These are phyloP conservation scores for Phenacoccus solenopsis DNA, from an alignment of 1,140 invertebrate species.

Conservation along the genomic window DNA sequence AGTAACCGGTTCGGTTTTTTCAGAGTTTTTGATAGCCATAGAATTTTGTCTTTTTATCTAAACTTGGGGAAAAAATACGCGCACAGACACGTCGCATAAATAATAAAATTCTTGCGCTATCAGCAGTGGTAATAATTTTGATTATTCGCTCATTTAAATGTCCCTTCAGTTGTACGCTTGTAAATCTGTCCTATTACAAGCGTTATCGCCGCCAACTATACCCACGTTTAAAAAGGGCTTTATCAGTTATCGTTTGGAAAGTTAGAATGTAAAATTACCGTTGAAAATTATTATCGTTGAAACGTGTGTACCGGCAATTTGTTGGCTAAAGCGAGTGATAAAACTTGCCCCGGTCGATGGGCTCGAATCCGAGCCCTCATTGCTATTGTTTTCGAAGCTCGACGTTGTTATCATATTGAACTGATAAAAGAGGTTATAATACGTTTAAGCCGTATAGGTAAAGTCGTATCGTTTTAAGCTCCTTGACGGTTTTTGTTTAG, in stretches of 20 bases:
- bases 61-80: too few species aligned
- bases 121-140: too few species aligned
- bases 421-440: neutral
- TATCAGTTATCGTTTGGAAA: constrained; percentile 2
- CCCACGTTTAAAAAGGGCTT: neutral
- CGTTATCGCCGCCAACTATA: neutral
- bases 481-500: neutral
- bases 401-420: neutral
- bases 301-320: constrained; percentile 1
- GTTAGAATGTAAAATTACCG: neutral
- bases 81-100: too few species aligned
- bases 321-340: neutral
- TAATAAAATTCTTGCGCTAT: too few species aligned
- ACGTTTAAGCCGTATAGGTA: neutral
- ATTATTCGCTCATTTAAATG: too few species aligned
- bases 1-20: too few species aligned
- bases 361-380: neutral
- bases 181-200: neutral
- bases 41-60: too few species aligned
- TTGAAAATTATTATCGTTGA: neutral
- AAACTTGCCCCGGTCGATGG: neutral
- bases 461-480: neutral
- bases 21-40: too few species aligned
- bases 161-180: too few species aligned
- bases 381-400: neutral